Evolutionary conservation across 2,113 vertebrate species (phyloP).

Genomic region (Dipodomys spectabilis): DNA sequence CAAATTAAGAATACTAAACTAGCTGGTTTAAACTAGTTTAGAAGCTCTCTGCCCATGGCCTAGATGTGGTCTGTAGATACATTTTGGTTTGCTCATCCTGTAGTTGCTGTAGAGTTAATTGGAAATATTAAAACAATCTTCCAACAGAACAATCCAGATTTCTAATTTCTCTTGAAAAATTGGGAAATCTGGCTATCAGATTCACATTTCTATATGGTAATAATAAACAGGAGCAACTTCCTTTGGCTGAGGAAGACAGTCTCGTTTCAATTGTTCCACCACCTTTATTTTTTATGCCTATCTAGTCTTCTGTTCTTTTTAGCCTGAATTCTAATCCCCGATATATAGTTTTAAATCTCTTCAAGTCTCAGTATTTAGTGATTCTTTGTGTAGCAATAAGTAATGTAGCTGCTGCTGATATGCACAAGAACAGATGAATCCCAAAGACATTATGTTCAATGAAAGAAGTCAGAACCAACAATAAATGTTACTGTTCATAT

Average conservation of each 20-base stretch:
- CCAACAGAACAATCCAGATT: not conserved
- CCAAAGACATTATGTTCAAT: not conserved
- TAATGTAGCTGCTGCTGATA: not conserved
- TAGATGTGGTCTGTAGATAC: not conserved
- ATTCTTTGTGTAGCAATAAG: not conserved
- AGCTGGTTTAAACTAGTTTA: not conserved
- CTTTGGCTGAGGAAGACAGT: not conserved
- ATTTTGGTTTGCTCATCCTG: not conserved
- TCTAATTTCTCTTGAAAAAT: not conserved
- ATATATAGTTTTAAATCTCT: not conserved
- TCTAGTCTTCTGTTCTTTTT: not conserved
- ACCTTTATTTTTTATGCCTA: not conserved
- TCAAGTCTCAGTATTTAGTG: not conserved
- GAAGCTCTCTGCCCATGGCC: not conserved
- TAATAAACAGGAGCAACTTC: not conserved
- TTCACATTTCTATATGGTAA: not conserved
- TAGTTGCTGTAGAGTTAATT: slow-evolving; percentile 26
- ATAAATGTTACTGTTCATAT: not conserved
- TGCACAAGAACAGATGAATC: not conserved
- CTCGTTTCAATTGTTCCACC: not conserved
- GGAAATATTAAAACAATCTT: not conserved
- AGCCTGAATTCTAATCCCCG: not conserved
- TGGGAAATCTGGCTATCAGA: not conserved
- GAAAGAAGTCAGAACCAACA: slow-evolving; percentile 26
- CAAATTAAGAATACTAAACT: not conserved